A percentile compares a stretch with the other conserved stretches of the same genome.
Conservation (phyloP, 2,888 invertebrate species). For the Teleiodes luculella region DNA sequence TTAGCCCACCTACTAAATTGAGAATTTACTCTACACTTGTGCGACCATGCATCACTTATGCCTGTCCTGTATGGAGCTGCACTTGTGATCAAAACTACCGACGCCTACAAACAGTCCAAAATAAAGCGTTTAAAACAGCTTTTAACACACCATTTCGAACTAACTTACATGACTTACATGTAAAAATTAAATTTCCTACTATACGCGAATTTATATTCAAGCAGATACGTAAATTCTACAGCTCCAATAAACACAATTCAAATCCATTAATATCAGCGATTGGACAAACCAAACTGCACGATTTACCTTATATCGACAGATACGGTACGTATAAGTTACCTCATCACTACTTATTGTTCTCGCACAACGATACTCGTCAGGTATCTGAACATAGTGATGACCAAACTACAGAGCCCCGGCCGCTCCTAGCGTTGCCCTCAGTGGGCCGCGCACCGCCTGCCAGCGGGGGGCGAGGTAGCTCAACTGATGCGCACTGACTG, state of each 20-base stretch:
- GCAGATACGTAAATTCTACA: neutral
- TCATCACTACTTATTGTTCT: slow-evolving; percentile 7
- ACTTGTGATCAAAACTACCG: slow-evolving; percentile 1
- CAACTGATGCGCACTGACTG: too few relatives aligned
- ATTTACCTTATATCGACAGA: slow-evolving; percentile 12
- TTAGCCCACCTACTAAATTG: slow-evolving; percentile 3
- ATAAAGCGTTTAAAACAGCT: slow-evolving; percentile 10
- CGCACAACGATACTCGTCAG: neutral
- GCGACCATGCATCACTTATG: slow-evolving; percentile 9
- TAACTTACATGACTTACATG: slow-evolving; percentile 2
- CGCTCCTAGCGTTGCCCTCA: too few relatives aligned
- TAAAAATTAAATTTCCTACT: neutral
- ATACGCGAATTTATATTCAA: neutral
- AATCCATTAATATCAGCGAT: slow-evolving; percentile 1
- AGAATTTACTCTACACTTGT: slow-evolving; percentile 6
- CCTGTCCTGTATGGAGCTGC: slow-evolving; percentile 12
- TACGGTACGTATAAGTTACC: slow-evolving; percentile 9
- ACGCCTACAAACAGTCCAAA: slow-evolving; percentile 11
- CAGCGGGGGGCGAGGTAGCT: too few relatives aligned
- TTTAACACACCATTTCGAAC: slow-evolving; percentile 11
- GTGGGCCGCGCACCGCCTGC: too few relatives aligned
- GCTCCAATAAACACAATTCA: neutral
- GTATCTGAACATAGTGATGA: too few relatives aligned
- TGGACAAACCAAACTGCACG: neutral
- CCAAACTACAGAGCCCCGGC: too few relatives aligned